These are phyloP conservation scores for Cacatua alba DNA, from an alignment of 2,113 vertebrate species.

Conservation along the genomic window DNA sequence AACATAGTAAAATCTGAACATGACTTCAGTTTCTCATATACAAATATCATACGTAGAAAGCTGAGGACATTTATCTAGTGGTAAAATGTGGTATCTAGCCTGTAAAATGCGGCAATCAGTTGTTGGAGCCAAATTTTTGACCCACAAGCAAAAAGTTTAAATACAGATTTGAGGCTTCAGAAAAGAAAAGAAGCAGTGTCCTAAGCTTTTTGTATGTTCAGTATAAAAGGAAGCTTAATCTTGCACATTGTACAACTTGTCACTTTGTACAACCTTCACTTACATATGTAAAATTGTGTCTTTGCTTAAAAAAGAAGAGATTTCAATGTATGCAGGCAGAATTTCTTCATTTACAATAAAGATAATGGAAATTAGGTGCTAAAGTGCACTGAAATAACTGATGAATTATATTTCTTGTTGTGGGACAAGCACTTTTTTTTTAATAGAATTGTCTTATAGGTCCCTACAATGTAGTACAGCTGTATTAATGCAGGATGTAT, in stretches of 20 bases:
- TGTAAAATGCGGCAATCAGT: neutral
- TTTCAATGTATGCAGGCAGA: neutral
- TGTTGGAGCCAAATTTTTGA: neutral
- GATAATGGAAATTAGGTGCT: neutral
- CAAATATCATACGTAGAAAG: neutral
- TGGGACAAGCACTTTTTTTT: neutral
- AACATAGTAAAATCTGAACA: neutral
- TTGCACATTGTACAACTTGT: neutral
- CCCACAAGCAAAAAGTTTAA: neutral
- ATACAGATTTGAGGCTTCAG: neutral
- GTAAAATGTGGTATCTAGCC: neutral
- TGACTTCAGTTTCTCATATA: neutral
- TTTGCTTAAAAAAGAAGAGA: neutral
- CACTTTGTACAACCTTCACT: accelerated
- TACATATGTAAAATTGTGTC: neutral
- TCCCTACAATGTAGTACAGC: neutral
- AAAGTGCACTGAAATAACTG: neutral
- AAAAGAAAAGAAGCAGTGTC: neutral
- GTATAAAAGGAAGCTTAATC: neutral
- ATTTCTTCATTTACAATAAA: neutral
- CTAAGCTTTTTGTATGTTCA: neutral
- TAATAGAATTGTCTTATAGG: neutral
- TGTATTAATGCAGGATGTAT: accelerated
- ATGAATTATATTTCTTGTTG: neutral
- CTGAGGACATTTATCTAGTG: neutral